Percentiles rank a stretch among this genome's conserved stretches.
These are phyloP conservation scores for Cantharis flavilabris DNA, from an alignment of 2,888 invertebrate species.

Conservation along the genomic window DNA sequence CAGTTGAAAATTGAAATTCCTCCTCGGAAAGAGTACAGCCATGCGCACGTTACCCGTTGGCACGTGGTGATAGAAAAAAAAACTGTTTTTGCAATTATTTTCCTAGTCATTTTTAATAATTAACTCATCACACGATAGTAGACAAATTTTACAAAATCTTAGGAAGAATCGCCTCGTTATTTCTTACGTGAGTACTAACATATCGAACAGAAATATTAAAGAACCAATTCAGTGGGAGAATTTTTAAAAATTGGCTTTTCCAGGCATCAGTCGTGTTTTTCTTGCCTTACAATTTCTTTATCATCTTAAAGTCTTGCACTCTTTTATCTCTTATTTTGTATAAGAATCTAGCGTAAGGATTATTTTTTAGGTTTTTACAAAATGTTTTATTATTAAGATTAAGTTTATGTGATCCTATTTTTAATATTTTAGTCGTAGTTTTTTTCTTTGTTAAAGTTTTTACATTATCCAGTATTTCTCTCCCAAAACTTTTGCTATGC, in stretches of 20 bases:
- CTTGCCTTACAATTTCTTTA: background rate
- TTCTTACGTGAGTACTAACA: background rate
- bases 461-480: slow-evolving; percentile 50
- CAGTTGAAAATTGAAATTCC: background rate
- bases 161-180: background rate
- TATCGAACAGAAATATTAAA: background rate
- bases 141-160: background rate
- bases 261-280: background rate
- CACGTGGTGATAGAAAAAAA: background rate
- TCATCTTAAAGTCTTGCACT: background rate
- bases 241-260: background rate
- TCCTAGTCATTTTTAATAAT: background rate
- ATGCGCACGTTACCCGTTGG: background rate
- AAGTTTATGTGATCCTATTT: slow-evolving; percentile 52
- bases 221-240: background rate
- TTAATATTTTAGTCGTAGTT: slow-evolving; percentile 44
- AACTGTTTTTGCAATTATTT: background rate
- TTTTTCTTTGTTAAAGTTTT: slow-evolving; percentile 43
- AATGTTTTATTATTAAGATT: slow-evolving; percentile 37
- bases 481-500: slow-evolving; percentile 36
- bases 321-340: background rate
- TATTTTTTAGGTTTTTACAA: slow-evolving; percentile 30
- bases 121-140: background rate
- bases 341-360: slow-evolving; percentile 11
- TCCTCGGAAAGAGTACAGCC: background rate